Base-by-base conservation (phyloP, 1,140 invertebrate genomes). In the Drosophila lowei region DNA sequence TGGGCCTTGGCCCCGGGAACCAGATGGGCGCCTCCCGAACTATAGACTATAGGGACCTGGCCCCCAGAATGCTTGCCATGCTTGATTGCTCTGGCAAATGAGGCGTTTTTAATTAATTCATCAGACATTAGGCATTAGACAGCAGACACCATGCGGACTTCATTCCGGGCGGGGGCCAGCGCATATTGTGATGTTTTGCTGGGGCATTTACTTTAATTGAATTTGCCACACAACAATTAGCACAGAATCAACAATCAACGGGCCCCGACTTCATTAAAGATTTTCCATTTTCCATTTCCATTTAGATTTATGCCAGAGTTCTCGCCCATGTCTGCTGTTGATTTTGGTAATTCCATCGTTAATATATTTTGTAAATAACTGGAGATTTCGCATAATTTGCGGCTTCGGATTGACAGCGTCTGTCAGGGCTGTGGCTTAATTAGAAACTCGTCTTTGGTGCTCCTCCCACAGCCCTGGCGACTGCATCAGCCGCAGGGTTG, bases 81-180 rank as follows among this genome's bases (percentile, higher is more conserved):
- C 59, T 67, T 83, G 78, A 88, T 83, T 86, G 83, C 63, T 38
- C 65, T 46, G 64, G 70, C 75, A 88, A 86, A 86, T 88, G 83
- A 86, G 83, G 83, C 83, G 79, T 64, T 88, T 86, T 86, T 83
- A 88, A 86, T 86, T 86, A 86, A 86, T 86, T 88, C 83, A 83
- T 81, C 68, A 70, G 81, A 55, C 57, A 52, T 16, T 54, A 16
- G 16, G 18, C 28, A 28, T 18, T 18, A 44, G 44, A 74, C 30
- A 34, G 28, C 54, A 43, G 44, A 21, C 54, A 28, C 34, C 28
- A 56, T 25, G 47, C 49, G 30, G 49, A 25, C 34, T 25, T 5
- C 23, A 25, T 25, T 0, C 4, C 4, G 23, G 23, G 4, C 4
- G 0, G 23, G 23, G 4, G 50, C 64, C 50, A 79, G 64, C 71